Conservation (phyloP, 2,888 invertebrate species). For the Cataglyphis albicans region DNA sequence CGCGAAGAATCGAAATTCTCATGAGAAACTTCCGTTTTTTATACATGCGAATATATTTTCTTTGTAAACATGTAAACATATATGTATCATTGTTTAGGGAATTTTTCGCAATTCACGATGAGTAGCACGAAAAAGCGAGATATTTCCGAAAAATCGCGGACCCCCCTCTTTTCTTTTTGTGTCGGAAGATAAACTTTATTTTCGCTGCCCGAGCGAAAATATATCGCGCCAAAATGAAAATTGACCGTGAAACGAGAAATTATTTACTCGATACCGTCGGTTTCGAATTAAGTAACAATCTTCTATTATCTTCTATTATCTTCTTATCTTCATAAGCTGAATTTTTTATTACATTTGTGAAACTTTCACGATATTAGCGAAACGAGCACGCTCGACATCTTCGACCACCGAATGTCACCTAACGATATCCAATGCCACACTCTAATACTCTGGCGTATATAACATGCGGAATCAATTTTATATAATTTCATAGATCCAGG, state of each 20-base stretch:
- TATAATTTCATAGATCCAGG: not conserved
- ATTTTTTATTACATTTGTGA: not conserved
- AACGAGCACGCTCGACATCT: not conserved
- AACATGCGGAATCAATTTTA: not conserved
- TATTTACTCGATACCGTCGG: not conserved
- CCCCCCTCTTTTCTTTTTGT: not conserved
- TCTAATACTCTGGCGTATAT: not conserved
- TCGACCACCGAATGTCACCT: not conserved
- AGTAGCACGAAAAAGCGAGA: not conserved
- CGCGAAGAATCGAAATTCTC: too few species aligned
- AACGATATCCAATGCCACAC: not conserved
- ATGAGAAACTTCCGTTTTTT: not conserved
- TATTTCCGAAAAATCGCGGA: not conserved
- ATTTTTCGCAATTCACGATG: not conserved
- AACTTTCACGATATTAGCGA: not conserved
- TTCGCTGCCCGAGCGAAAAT: slow-evolving; percentile 23
- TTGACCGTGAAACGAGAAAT: slow-evolving; percentile 9
- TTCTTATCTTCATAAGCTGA: not conserved
- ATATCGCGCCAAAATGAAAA: slow-evolving; percentile 10
- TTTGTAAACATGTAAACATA: not conserved
- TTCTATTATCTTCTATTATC: not conserved
- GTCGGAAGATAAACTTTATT: not conserved
- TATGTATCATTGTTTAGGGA: too few species aligned
- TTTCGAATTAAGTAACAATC: not conserved
- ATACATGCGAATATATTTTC: not conserved